Percentiles rank a stretch among this genome's conserved stretches.
Evolutionary conservation across 2,888 invertebrate genomes (phyloP).

Genomic region (Protonemura montana): DNA sequence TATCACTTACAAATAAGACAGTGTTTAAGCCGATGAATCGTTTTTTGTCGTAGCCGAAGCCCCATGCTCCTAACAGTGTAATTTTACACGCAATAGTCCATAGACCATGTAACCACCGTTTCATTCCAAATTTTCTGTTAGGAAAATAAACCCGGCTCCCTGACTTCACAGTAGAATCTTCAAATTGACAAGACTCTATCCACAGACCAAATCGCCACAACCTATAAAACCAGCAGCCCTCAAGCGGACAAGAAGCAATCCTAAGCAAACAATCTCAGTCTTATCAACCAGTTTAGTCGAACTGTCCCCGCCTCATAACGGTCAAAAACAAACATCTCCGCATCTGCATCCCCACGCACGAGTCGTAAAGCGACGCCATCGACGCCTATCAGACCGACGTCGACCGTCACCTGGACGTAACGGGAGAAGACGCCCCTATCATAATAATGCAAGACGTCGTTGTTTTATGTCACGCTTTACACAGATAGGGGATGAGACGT

Average conservation of each 20-base stretch:
- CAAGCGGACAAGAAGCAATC: not conserved
- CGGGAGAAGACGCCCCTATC: constrained; percentile 23
- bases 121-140: too few relatives aligned
- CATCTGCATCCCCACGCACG: not conserved
- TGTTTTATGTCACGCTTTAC: not conserved
- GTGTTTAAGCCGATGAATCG: not conserved
- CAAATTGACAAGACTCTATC: not conserved
- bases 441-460: not conserved
- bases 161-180: not conserved
- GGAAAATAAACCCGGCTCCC: too few relatives aligned
- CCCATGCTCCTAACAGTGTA: too few relatives aligned
- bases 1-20: too few relatives aligned
- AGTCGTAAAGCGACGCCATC: constrained; percentile 7
- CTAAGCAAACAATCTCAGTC: constrained; percentile 24
- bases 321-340: constrained; percentile 23
- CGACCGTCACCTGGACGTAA: constrained; percentile 29
- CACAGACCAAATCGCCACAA: not conserved
- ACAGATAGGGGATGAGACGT: not conserved
- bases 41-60: not conserved
- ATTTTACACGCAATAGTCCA: too few relatives aligned
- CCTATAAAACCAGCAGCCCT: constrained; percentile 7
- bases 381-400: not conserved
- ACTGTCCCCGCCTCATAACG: not conserved
- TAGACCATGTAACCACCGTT: too few relatives aligned
- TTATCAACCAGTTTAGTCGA: not conserved